Evolutionary conservation across 1,140 invertebrate genomes (phyloP).

Genomic region (Lasioglossum albipes): DNA sequence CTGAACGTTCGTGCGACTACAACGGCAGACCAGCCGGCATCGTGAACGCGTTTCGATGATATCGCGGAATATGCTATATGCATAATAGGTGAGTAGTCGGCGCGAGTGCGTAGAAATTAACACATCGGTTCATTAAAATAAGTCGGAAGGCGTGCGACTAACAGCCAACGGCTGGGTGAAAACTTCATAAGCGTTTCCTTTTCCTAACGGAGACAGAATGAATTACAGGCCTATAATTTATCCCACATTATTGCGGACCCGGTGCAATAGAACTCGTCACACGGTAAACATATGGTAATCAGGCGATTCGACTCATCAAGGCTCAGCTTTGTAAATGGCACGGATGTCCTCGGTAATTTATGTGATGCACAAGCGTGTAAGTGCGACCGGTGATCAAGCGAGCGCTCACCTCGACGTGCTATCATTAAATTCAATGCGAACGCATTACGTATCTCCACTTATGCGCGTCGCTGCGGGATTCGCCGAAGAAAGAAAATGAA

Average conservation of each 20-base stretch:
- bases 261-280: conserved; percentile 41
- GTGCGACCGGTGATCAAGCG: conserved; percentile 60
- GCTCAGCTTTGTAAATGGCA: conserved; percentile 70
- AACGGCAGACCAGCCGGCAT: neutral
- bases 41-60: neutral
- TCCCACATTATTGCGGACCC: conserved; percentile 41
- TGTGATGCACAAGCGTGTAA: conserved; percentile 60
- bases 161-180: conserved; percentile 12
- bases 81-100: neutral
- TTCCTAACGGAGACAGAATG: conserved; percentile 34
- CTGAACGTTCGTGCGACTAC: too few species aligned
- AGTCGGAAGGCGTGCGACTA: conserved; percentile 14
- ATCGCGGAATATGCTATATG: neutral
- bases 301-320: conserved; percentile 69
- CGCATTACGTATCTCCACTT: conserved; percentile 45
- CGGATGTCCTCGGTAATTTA: conserved; percentile 68
- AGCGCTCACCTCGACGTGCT: conserved; percentile 60
- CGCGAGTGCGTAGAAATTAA: conserved; percentile 10
- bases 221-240: conserved; percentile 64
- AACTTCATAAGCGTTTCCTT: conserved; percentile 46
- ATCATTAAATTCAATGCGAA: conserved; percentile 69
- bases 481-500: neutral
- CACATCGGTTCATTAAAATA: conserved; percentile 18
- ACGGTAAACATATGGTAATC: conserved; percentile 68
- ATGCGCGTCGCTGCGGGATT: conserved; percentile 1